Base-by-base conservation (phyloP, 2,113 vertebrate species). In the Gymnobelideus leadbeateri region DNA sequence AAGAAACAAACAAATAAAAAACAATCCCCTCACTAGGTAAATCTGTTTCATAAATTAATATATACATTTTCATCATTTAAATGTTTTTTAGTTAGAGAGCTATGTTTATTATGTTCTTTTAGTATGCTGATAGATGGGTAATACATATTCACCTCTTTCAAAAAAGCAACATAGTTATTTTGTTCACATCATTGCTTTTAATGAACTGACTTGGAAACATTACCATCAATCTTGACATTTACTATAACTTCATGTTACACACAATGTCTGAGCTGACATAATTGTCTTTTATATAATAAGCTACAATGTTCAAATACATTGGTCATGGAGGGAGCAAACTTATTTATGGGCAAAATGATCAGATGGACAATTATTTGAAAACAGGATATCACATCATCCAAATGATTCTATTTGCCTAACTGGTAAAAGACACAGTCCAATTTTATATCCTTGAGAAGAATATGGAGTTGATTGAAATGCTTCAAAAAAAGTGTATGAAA, bases 141-240 rank as follows among this genome's bases (percentile, higher is more conserved):
- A 97, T 95, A 95, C 93, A 94, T 92, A 96, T 68, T 95, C 6
- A 3, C 43, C 93, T 96, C 94, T 96, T 97, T 94, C 51, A 68
- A 96, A 77, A 19, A 96, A 94, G 92, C 95, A 96, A 96, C 95
- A 91, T 55, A 92, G 55, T 90, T 95, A n/a, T 95, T 94, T 96
- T 97, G 95, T 95, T 97, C 97, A 97, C 96, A 96, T 92, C 95
- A 98, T 91, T 96, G 94, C 92, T 91, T 98, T 98, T 98, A 98
- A 98, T 95, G 96, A 98, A 92, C 68, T 97, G 97, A 95, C 96
- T 93, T 16, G 2, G 37, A 97, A 97, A 96, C 96, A 96, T 54
- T 84, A 2, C 50, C 97, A 96, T 97, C 95, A 96, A 95, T 97
- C 95, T 92, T 95, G 93, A 96, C 96, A 90, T 96, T 97, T 97